Evolutionary conservation across 2,888 invertebrate species (phyloP), one percentile per base, ranked within the genome.

Genomic region (Disparrhopalites patrizii): DNA sequence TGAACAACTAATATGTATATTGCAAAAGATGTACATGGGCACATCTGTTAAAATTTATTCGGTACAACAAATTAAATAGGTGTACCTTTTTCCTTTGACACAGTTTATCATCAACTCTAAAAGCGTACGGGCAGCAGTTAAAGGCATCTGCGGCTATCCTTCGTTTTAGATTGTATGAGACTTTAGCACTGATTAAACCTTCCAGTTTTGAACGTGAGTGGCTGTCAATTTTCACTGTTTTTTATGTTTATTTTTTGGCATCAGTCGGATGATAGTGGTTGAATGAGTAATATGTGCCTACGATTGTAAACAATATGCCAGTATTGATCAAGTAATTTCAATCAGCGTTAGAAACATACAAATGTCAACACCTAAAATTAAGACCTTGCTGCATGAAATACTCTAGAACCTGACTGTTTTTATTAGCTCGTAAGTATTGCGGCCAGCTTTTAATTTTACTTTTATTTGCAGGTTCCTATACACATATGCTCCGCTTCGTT

Each of bases 141-240:
- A 97, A 97, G 79, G 96, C 96, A 0, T 91, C 94, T 18, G 90
- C 92, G 8, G 96, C 96, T 8, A 87, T 95, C 85, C 90, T 99
- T 3, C 86, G 98, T 51, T 83, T 97, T 73, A 86, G 98, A 43
- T 82, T 99, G 64, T 99, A 97, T 80, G 91, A 93, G 80, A 91
- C 95, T 0, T 81, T 93, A 10, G 81, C 88, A 7, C 80, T 90
- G 51, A 81, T 93, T 58, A 90, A 91, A 20, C 85, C 92, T 27
- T 87, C 87, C 77, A 86, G 88, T 1, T 88, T 90, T 79, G 93
- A 93, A 84, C 86, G 87, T 86, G 80, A 77, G 75, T 67, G n/a
- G n/a, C n/a, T n/a, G n/a, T n/a, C n/a, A n/a, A n/a, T n/a, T n/a
- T n/a, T n/a, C n/a, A n/a, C n/a, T n/a, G n/a, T 66, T n/a, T 28